These are phyloP conservation scores for Cinclus mexicanus DNA, from an alignment of 2,113 vertebrate genomes.

Conservation along the genomic window DNA sequence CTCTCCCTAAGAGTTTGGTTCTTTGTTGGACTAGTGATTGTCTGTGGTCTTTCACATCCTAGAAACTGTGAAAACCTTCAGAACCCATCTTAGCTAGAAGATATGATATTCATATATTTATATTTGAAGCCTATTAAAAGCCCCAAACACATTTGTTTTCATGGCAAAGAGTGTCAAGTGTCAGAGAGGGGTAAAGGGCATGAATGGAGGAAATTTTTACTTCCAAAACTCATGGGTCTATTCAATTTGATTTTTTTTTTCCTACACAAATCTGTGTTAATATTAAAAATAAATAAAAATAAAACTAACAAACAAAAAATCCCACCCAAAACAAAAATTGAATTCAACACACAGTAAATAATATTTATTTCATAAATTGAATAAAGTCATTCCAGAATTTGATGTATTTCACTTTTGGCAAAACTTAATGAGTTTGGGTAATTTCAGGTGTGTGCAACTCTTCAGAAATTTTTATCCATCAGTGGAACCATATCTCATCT, in stretches of 20 bases:
- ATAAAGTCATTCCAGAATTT: background rate
- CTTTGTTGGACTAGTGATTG: background rate
- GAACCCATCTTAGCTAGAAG: background rate
- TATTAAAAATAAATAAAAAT: background rate
- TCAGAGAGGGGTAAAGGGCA: background rate
- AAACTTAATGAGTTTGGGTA: background rate
- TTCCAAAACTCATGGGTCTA: background rate
- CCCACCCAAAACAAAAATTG: accelerated
- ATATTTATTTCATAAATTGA: background rate
- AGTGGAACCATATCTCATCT: background rate
- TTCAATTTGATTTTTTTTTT: background rate
- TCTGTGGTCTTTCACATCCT: background rate
- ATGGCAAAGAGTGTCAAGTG: background rate
- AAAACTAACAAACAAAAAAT: background rate
- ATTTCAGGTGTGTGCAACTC: background rate
- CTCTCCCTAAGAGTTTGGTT: background rate
- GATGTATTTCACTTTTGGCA: background rate
- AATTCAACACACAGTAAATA: background rate
- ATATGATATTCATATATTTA: background rate
- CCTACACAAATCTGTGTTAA: background rate
- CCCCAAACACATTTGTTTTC: background rate
- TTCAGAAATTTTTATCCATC: background rate
- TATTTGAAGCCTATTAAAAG: background rate
- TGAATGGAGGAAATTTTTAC: background rate
- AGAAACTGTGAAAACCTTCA: background rate